phyloP scores from a whole-genome alignment of 2,888 invertebrate genomes.

The Nephrotoma guestfalica region DNA sequence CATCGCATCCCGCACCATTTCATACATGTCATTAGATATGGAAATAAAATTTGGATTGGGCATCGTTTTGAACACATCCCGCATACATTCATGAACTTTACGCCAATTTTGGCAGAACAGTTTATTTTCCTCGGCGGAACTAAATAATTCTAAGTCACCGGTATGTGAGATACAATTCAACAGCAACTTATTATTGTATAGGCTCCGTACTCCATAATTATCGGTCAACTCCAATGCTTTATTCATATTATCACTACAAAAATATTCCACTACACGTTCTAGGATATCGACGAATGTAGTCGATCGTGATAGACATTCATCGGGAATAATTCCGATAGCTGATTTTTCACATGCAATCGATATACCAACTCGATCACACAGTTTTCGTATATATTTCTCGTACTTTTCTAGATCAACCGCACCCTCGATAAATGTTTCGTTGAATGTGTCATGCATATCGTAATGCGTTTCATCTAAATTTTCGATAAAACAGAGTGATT shows the following conservation, averaged over 20 bases:
- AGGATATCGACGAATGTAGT: not conserved
- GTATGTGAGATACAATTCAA: not conserved
- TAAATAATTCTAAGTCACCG: not conserved
- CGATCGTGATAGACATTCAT: not conserved
- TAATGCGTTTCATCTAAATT: not conserved
- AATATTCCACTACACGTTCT: slow-evolving; percentile 30
- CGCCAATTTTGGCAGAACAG: not conserved
- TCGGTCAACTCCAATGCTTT: slow-evolving; percentile 17
- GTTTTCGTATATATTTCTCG: not conserved
- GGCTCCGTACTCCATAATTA: not conserved
- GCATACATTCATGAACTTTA: not conserved
- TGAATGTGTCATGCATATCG: not conserved
- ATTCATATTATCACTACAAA: slow-evolving; percentile 26
- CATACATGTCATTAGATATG: not conserved
- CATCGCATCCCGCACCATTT: not conserved
- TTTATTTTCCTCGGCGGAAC: not conserved
- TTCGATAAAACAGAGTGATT: not conserved
- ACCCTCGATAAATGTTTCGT: not conserved
- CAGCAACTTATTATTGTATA: not conserved
- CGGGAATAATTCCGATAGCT: not conserved
- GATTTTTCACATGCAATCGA: not conserved
- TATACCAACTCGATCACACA: not conserved
- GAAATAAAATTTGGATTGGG: not conserved
- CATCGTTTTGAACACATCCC: not conserved
- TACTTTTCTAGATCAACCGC: not conserved